Percentiles rank a stretch among this genome's conserved stretches.
phyloP scores from a whole-genome alignment of 2,797 vertebrate species.

The Hyperoplus lanceolatus region DNA sequence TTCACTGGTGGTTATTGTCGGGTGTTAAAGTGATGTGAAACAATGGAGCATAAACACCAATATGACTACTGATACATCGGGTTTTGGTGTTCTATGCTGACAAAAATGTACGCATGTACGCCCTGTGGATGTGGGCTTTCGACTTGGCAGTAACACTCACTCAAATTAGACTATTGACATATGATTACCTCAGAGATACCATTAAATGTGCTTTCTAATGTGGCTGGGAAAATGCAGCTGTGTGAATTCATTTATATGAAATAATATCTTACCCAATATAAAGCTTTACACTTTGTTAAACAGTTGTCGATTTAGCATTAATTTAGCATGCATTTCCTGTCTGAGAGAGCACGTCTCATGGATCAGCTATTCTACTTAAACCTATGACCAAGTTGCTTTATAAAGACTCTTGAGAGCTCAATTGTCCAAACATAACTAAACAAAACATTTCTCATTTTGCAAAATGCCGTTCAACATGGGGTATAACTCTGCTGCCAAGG shows the following conservation, averaged over 20 bases:
- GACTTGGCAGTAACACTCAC: not conserved
- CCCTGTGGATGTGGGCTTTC: not conserved
- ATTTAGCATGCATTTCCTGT: not conserved
- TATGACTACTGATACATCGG: not conserved
- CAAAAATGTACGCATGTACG: not conserved
- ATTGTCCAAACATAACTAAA: conserved; percentile 43
- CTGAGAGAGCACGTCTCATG: conserved; percentile 26
- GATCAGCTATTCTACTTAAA: conserved; percentile 46
- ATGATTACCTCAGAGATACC: not conserved
- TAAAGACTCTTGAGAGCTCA: conserved; percentile 34
- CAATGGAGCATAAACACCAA: not conserved
- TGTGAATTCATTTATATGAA: no score
- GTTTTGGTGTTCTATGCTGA: not conserved
- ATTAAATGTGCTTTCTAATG: conserved; percentile 2
- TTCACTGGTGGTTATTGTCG: not conserved
- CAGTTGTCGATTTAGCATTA: no score
- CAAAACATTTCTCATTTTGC: conserved; percentile 58
- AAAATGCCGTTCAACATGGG: conserved; percentile 50
- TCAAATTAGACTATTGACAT: not conserved
- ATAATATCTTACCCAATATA: no score
- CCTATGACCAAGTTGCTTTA: conserved; percentile 27
- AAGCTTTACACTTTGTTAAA: no score
- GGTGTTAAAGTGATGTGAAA: conserved; percentile 11
- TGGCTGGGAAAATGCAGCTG: not conserved
- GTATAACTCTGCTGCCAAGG: conserved; percentile 52